Evolutionary conservation across 1,140 invertebrate species (phyloP), one percentile per base, ranked within the genome.

Genomic region (Euwallacea fornicatus): DNA sequence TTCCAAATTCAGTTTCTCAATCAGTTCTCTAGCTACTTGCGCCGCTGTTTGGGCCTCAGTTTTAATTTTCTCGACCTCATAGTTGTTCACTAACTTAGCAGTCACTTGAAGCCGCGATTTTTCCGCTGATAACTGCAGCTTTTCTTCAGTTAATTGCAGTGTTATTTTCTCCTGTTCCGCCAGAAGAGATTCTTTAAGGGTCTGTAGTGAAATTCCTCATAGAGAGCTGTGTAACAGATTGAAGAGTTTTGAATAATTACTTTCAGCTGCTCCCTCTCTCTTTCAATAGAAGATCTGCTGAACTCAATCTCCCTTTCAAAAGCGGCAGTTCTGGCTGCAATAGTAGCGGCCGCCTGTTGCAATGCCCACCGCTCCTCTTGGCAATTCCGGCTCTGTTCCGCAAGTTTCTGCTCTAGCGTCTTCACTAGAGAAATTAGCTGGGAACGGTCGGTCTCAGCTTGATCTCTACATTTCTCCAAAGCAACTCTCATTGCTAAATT

Each of bases 41-140:
- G 85, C 77, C 6, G 83, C 83, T 0, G 83, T 81, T 55, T 85
- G 83, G n/a, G 84, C 69, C 76, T 85, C 84, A 0, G 79, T 64
- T 50, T 82, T 81, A 41, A 80, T 77, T 61, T 78, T 79, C 66
- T 84, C 78, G 3, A 75, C 42, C 71, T 82, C 81, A 16, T 76
- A 78, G 21, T 65, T 78, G 53, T 74, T 73, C 33, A 79, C 74
- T 6, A 85, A 74, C 65, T 81, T 81, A 41, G 78, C 76, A 58
- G 78, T 77, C 21, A 83, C 81, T 75, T 85, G 81, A 6, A 84
- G 33, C 68, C 82, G 79, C 7, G 82, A 76, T 71, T 81, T 81
- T 73, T 84, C 83, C 0, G 83, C 74, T 6, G 80, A 66, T 7
- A 85, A 44, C 11, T 75, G 69, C 2, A 78, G 76, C 21, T 82